A percentile compares a stretch with the other conserved stretches of the same genome.
phyloP scores from a whole-genome alignment of 2,797 vertebrate species.

The Mareca strepera region DNA sequence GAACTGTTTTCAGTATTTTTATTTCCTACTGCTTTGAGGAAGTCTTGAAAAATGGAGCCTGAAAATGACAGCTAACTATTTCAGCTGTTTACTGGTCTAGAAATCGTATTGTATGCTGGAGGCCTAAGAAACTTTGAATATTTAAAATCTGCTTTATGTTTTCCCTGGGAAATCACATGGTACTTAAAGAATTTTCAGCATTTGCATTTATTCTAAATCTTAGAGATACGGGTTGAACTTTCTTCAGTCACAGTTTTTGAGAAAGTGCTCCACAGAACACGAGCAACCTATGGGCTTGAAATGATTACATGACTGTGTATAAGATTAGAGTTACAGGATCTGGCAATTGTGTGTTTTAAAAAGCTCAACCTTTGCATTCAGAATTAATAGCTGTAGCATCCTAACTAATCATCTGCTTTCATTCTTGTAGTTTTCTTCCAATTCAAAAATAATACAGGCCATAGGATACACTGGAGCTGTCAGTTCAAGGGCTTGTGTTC shows the following conservation, averaged over 20 bases:
- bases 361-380: neutral
- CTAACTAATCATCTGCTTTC: neutral
- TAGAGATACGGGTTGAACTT: neutral
- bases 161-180: neutral
- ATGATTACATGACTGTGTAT: neutral
- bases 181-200: neutral
- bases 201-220: neutral
- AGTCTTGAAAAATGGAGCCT: neutral
- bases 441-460: neutral
- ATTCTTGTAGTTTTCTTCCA: neutral
- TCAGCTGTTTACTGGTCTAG: neutral
- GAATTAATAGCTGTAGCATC: neutral
- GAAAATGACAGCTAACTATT: neutral
- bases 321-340: neutral
- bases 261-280: neutral
- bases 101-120: neutral
- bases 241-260: neutral
- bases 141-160: neutral
- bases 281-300: neutral
- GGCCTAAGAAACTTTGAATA: neutral
- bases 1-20: neutral
- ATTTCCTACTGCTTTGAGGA: neutral
- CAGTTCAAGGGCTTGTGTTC: constrained; percentile 37
- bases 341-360: neutral
- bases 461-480: constrained; percentile 1